Percentiles rank a stretch among this genome's conserved stretches.
Evolutionary conservation across 2,113 vertebrate species (phyloP).

Genomic region (Eulemur rufifrons): DNA sequence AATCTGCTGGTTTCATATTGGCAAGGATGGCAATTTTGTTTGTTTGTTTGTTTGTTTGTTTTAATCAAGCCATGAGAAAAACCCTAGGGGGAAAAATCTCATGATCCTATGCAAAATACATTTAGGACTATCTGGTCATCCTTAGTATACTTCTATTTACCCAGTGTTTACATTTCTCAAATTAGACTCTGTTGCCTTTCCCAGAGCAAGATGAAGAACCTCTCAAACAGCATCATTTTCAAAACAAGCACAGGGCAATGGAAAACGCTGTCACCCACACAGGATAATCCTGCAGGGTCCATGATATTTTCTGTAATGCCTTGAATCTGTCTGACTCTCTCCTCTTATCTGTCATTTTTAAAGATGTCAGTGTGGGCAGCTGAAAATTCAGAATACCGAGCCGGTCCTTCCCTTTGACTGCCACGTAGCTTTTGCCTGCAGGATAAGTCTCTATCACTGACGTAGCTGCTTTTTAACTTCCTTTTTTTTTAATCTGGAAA

Average conservation of each 20-base stretch:
- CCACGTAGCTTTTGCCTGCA: slow-evolving; percentile 18
- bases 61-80: slow-evolving; percentile 49
- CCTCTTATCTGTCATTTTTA: slow-evolving; percentile 43
- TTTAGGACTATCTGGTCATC: neutral
- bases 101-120: slow-evolving; percentile 44
- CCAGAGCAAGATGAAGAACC: neutral
- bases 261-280: neutral
- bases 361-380: slow-evolving; percentile 49
- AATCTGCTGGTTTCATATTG: slow-evolving; percentile 8
- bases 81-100: neutral
- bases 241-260: neutral
- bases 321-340: slow-evolving; percentile 55
- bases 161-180: slow-evolving; percentile 1
- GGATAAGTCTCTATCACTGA: slow-evolving; percentile 38
- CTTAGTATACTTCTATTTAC: neutral
- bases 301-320: neutral
- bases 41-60: neutral
- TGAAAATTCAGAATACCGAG: slow-evolving; percentile 54
- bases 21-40: slow-evolving; percentile 20
- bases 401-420: slow-evolving; percentile 44
- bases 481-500: slow-evolving; percentile 25
- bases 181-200: slow-evolving; percentile 11
- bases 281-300: neutral
- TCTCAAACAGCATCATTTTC: neutral
- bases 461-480: slow-evolving; percentile 28